Base-by-base conservation (phyloP, 2,113 vertebrate genomes). In the Capreolus pygargus region DNA sequence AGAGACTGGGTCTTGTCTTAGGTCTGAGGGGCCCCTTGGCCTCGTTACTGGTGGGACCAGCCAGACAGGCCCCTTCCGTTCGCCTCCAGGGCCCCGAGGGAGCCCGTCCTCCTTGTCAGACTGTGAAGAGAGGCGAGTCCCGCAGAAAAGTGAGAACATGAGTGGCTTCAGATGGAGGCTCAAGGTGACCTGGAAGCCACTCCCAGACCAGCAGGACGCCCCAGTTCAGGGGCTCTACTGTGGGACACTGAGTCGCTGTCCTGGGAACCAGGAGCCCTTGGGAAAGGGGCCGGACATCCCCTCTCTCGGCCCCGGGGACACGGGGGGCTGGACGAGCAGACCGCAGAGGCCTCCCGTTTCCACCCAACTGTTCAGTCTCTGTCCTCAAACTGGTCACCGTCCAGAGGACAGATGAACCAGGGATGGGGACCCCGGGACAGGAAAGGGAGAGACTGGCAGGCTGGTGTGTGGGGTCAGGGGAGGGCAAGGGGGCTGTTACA, bases 21-120 rank as follows among this genome's bases (percentile, higher is more conserved):
- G 15, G n/a, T 50, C 95, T 57, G 28, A 83, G 84, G 43, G 74
- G 11, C n/a, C 28, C 7, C 5, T 52, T 0, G 7, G 47, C 90
- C 50, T 85, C 6, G 1, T 52, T 39, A 43, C 13, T 0, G 0
- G 27, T 12, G 76, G 33, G 81, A 82, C 58, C 16, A 82, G 81
- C 81, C 14, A 7, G 58, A 81, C 13, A 14, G 96, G 90, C 61
- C 82, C 12, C 13, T 43, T 19, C 57, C 0, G 7, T 45, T 45
- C 0, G 2, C 70, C 25, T 87, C 19, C 0, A 0, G n/a, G 81
- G 14, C 61, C 6, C 36, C 8, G 4, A 45, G 52, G 55, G 7
- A 90, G 81, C 45, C 61, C 19, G 58, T 28, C 8, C 23, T 36
- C 57, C 14, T 19, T 39, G 78, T 39, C 47, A 7, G n/a, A 45